Evolutionary conservation across 2,797 vertebrate species (phyloP).

Genomic region (Gallinago nigripennis): DNA sequence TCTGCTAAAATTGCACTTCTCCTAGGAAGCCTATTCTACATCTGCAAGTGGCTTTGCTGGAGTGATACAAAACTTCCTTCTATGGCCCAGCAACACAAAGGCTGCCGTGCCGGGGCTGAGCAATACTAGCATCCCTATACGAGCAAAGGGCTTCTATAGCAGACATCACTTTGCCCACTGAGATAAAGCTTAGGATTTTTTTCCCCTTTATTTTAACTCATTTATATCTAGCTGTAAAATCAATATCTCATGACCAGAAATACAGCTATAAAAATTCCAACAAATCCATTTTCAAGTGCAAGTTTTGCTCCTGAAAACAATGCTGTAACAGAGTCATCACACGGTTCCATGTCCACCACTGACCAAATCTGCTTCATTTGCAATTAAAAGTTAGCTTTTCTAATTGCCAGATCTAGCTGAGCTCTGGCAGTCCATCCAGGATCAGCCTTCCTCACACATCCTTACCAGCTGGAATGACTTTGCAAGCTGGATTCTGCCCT

Average conservation of each 20-base stretch:
- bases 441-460: background rate
- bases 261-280: conserved; percentile 44
- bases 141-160: background rate
- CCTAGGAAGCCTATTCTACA: background rate
- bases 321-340: background rate
- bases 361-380: background rate
- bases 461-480: background rate
- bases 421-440: background rate
- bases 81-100: background rate
- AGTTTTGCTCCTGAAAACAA: background rate
- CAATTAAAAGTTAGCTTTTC: conserved; percentile 17
- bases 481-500: background rate
- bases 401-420: background rate
- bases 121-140: background rate
- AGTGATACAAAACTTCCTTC: background rate
- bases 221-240: conserved; percentile 48
- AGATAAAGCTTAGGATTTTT: background rate
- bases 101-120: background rate
- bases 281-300: conserved; percentile 36
- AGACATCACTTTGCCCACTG: background rate
- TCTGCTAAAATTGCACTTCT: conserved; percentile 64
- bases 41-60: background rate
- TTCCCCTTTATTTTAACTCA: conserved; percentile 5
- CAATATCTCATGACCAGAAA: conserved; percentile 49
- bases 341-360: background rate